Base-by-base conservation (phyloP, 2,797 vertebrate species). In the Mionectes olivaceus region DNA sequence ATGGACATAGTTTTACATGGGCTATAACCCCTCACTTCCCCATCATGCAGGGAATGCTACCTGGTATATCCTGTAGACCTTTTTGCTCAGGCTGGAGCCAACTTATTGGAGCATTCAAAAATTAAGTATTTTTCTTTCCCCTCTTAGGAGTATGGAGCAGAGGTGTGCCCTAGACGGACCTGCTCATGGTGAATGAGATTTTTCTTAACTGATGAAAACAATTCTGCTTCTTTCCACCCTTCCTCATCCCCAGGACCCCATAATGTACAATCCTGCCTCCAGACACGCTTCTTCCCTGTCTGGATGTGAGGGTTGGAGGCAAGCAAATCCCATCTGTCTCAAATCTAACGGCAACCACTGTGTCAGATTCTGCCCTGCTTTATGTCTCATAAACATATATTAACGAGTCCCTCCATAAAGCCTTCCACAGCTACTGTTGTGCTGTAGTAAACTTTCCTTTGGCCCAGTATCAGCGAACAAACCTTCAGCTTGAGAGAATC, bases 231-330 rank as follows among this genome's bases (percentile, higher is more conserved):
- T 35, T 49, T 65, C 32, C 63, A 33, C 7, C 41, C n/a, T 4
- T 13, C 9, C 9, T 47, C 13, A 41, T 22, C 39, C 25, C 5
- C 9, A 33, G 1, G 2, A 1, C 9, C 3, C 9, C 4, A 23
- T 46, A 5, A 39, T 27, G n/a, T 46, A 88, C 37, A 65, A 65
- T 50, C 47, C 74, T 63, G 39, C 46, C 37, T 83, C 63, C 67
- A 87, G 77, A 87, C 39, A 50, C 0, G 0, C 8, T 92, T 49
- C 60, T 35, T n/a, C 25, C 28, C 15, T 71, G 46, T 60, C 60
- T 27, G 53, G 30, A 37, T 19, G 35, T 28, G 13, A 75, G 30
- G 32, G 16, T 2, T 67, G 67, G 39, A 80, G 33, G 35, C n/a
- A 83, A 91, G 39, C 13, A 60, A 87, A 56, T 3, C n/a, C 33